phyloP scores from a whole-genome alignment of 2,888 invertebrate species.

The Calliopum simillimum region DNA sequence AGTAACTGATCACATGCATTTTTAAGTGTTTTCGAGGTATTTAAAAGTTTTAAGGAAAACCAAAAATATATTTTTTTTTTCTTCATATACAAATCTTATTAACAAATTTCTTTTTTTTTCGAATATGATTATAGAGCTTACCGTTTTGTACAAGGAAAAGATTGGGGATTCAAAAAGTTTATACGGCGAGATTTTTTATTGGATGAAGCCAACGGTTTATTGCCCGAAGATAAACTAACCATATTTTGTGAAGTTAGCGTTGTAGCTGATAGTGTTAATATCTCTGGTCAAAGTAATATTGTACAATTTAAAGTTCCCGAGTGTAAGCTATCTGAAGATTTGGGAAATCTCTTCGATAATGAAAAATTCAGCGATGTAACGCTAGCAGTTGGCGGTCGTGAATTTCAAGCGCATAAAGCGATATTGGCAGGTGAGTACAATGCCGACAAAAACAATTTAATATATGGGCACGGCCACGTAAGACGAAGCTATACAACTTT shows the following conservation, averaged over 20 bases:
- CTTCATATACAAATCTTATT: too few species aligned
- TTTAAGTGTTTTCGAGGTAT: too few species aligned
- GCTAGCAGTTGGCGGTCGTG: constrained; percentile 88
- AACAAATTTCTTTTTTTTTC: constrained; percentile 25
- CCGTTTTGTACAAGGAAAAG: constrained; percentile 99
- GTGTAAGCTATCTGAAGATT: constrained; percentile 93
- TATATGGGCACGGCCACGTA: too few species aligned
- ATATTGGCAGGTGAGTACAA: constrained; percentile 72
- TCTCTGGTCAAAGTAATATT: constrained; percentile 98
- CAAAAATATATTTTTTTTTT: too few species aligned
- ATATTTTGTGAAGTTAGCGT: constrained; percentile 99
- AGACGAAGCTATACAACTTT: too few species aligned
- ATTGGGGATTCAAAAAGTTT: constrained; percentile 99
- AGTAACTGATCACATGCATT: too few species aligned
- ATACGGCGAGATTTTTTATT: constrained; percentile 98
- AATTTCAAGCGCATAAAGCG: constrained; percentile 97
- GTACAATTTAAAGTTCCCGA: constrained; percentile 97
- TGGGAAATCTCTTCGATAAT: constrained; percentile 95
- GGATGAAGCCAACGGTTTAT: constrained; percentile 97
- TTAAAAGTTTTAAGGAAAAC: too few species aligned
- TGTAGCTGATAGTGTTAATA: constrained; percentile 99
- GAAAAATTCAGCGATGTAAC: constrained; percentile 98
- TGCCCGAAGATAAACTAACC: constrained; percentile 98
- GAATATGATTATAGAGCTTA: constrained; percentile 78
- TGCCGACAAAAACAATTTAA: background rate